A percentile compares a stretch with the other conserved stretches of the same genome.
Evolutionary conservation across 2,888 invertebrate genomes (phyloP).

Genomic region (Eilema caniola): DNA sequence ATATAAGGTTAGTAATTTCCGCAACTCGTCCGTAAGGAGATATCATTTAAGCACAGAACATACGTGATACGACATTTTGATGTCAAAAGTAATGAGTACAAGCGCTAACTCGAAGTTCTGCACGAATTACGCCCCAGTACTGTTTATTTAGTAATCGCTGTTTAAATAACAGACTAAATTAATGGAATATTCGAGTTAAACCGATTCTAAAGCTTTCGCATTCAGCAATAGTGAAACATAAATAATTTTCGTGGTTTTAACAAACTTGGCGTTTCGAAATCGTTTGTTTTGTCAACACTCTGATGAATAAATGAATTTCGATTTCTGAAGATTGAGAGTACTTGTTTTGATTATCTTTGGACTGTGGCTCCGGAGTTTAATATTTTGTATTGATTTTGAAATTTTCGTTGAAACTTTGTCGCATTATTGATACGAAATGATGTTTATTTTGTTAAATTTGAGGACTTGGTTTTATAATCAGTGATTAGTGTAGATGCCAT

Average conservation of each 20-base stretch:
- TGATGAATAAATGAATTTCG: conserved; percentile 65
- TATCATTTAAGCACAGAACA: no score
- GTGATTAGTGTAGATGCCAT: neutral
- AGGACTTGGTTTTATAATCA: neutral
- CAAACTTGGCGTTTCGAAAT: conserved; percentile 53
- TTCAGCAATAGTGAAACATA: conserved; percentile 62
- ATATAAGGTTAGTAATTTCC: no score
- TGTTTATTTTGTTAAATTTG: neutral
- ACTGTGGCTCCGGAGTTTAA: conserved; percentile 39
- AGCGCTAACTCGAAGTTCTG: conserved; percentile 41
- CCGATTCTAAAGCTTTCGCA: conserved; percentile 61
- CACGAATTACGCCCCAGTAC: conserved; percentile 57
- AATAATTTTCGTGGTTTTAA: conserved; percentile 61
- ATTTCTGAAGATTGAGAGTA: conserved; percentile 41
- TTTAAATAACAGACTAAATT: conserved; percentile 74
- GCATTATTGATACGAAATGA: neutral
- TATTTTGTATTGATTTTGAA: conserved; percentile 25
- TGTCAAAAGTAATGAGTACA: conserved; percentile 34
- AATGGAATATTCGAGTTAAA: conserved; percentile 79
- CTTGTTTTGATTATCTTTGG: conserved; percentile 41
- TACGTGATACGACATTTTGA: conserved; percentile 1
- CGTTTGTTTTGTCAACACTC: conserved; percentile 71
- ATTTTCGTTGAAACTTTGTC: conserved; percentile 29
- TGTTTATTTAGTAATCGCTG: conserved; percentile 76
- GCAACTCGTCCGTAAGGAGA: no score